A percentile compares a stretch with the other conserved stretches of the same genome.
phyloP scores from a whole-genome alignment of 2,888 invertebrate genomes.

The Acronicta alni region DNA sequence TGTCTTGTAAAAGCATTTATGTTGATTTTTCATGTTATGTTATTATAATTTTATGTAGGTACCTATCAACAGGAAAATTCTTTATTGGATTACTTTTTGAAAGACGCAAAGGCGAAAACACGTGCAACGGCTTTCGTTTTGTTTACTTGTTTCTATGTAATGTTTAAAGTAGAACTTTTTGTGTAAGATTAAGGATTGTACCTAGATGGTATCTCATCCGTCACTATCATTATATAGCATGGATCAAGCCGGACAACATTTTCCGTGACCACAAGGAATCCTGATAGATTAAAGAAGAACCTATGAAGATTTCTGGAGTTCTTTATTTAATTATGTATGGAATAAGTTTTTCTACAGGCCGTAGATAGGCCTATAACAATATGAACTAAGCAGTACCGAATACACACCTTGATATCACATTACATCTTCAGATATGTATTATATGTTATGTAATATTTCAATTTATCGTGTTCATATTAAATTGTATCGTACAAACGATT shows the following conservation, averaged over 20 bases:
- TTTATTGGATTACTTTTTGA: slow-evolving; percentile 2
- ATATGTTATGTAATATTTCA: background rate
- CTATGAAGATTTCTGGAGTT: background rate
- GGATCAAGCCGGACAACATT: background rate
- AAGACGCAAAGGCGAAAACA: background rate
- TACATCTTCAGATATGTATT: background rate
- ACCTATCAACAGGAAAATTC: background rate
- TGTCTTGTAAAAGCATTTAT: slow-evolving; percentile 25
- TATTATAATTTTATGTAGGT: slow-evolving; percentile 3
- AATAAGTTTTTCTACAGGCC: no score
- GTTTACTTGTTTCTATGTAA: slow-evolving; percentile 9
- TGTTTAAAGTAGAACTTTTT: background rate
- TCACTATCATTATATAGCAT: background rate
- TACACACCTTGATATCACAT: background rate
- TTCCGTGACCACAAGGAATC: background rate
- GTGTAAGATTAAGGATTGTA: background rate
- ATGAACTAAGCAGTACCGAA: background rate
- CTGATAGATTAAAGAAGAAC: no score
- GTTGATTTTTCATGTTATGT: slow-evolving; percentile 12
- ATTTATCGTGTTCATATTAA: background rate
- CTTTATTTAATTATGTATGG: no score
- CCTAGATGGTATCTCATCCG: background rate
- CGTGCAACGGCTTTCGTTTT: background rate
- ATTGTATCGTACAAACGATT: slow-evolving; percentile 22
- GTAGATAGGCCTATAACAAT: background rate